phyloP scores from a whole-genome alignment of 2,797 vertebrate genomes.

The Pseudotriccus pelzelni region DNA sequence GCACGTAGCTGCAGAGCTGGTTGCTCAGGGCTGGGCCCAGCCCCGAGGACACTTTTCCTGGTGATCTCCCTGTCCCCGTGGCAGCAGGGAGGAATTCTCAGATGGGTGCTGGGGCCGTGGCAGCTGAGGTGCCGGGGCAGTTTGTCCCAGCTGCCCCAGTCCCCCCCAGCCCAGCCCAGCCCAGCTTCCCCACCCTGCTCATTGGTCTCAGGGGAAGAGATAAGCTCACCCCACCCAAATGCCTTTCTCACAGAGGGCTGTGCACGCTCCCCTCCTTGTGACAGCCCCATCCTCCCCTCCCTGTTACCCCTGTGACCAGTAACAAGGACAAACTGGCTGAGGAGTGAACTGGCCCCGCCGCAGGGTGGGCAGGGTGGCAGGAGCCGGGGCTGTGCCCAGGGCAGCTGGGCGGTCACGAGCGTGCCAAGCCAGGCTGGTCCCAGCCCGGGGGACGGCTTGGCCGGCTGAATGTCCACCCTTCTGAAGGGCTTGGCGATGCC shows the following conservation, averaged over 20 bases:
- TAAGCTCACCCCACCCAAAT: not conserved
- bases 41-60: not conserved
- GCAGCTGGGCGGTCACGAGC: not conserved
- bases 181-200: not conserved
- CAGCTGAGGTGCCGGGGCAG: rapidly evolving
- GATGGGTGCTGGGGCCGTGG: not conserved
- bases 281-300: not conserved
- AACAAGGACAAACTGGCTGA: rapidly evolving
- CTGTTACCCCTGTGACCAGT: rapidly evolving
- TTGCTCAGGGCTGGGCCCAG: not conserved
- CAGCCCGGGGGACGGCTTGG: not conserved
- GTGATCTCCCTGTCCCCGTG: not conserved
- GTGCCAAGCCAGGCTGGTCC: not conserved
- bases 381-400: not conserved
- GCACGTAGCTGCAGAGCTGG: not conserved
- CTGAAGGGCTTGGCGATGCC: rapidly evolving
- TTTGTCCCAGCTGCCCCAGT: not conserved
- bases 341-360: rapidly evolving
- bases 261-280: rapidly evolving
- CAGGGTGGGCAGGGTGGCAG: not conserved
- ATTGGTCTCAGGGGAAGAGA: rapidly evolving
- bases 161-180: not conserved
- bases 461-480: rapidly evolving
- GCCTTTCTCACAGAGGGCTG: too few relatives aligned
- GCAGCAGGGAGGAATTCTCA: not conserved